Evolutionary conservation across 64 coral and sea anemone genomes (phyloP), one percentile per base, ranked within the genome.

Genomic region (Montipora foliosa): DNA sequence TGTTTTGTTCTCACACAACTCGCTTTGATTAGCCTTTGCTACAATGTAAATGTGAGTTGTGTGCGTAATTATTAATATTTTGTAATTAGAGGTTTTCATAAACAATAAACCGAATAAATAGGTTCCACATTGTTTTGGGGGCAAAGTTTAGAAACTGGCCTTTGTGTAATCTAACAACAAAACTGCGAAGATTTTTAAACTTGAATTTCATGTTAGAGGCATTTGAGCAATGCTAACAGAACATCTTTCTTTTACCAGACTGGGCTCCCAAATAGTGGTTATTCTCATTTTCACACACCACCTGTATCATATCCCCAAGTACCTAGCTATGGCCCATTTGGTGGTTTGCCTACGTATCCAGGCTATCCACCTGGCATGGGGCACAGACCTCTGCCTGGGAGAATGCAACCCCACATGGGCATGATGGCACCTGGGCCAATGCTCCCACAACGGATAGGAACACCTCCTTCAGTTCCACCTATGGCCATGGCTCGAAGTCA

Each of bases 361-460:
- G 90, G 90, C 20, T 91, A 92, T 67, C 60, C 92, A 60, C 11
- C 89, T 22, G 90, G 85, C 5, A 48, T 76, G 9, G 83, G 25
- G 16, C 75, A 93, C 19, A 79, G 66, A 12, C 92, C 49, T 8
- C 72, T 70, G 59, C 92, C 84, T 37, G 70, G 60, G 49, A 13
- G 51, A 5, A 82, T 88, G 45, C 84, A 89, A 0, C 96, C 46
- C 3, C 91, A 88, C 49, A 93, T 89, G 47, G 82, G 76, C n/a
- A 78, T 83, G 57, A 86, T 94, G 66, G 20, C 88, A 46, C 61
- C 92, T 5, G 84, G 83, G 12, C 24, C 95, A 14, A 79, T 84
- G 10, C 57, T 98, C 29, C 78, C 91, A 16, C 96, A 89, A 16
- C 70, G 96, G 47, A 95, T 91, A 46, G 83, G 83, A 17, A 98